Evolutionary conservation across 2,888 invertebrate genomes (phyloP), one percentile per base, ranked within the genome.

Genomic region (Phytoseiulus persimilis): DNA sequence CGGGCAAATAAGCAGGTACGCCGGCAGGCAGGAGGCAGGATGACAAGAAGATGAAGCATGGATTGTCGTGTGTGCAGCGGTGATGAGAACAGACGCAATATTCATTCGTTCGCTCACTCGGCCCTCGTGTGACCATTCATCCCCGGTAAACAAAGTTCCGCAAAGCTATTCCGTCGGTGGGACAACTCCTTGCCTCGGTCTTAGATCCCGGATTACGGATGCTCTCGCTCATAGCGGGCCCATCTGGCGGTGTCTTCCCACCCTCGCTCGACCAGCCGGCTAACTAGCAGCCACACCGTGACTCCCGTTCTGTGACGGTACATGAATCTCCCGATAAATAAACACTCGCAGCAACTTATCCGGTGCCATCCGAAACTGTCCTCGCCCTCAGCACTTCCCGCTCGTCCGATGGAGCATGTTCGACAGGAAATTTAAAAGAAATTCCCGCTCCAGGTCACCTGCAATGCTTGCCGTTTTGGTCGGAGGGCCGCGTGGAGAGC

Each of bases 81-180:
- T 65, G 65, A 65, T 65, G 65, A 65, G 65, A 14, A 65, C 1
- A 23, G 65, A 65, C 65, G 65, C 65, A 65, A 65, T 65, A 65
- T 65, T 65, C 65, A 65, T 65, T 65, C 65, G 18, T 65, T 65
- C 65, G 1, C 18, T 65, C 65, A 28, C 65, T 65, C 65, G 65
- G 65, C 65, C 65, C 65, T 65, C 65, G 65, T 65, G 65, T 65
- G 65, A 65, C 65, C 65, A 28, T 65, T 65, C 65, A 28, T 65
- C 65, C 65, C 65, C 65, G 65, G 65, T 65, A 65, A 65, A 65
- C 65, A 65, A 65, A 65, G 65, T 65, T 65, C 65, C 65, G 65
- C 65, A 65, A 65, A 65, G 65, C 65, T 65, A 65, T 65, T 65
- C 65, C 65, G 65, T 65, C 65, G 65, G 65, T 65, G 65, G 65